Conservation (phyloP, 2,888 invertebrate genomes). For the Blastobasis lacticolella region DNA sequence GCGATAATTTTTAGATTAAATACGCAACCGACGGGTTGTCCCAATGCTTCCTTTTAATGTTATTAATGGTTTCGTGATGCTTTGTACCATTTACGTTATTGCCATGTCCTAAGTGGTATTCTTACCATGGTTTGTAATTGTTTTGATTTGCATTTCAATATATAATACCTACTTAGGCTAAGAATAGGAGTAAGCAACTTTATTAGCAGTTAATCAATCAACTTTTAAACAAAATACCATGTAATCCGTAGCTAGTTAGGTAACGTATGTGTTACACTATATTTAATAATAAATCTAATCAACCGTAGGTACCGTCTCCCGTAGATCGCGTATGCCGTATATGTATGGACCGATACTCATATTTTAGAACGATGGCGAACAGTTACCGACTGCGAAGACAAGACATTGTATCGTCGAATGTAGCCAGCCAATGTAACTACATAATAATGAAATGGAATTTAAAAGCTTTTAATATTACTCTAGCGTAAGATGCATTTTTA, state of each 20-base stretch:
- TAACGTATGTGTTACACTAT: conserved; percentile 35
- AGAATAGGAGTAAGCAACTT: conserved; percentile 51
- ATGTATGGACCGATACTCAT: conserved; percentile 11
- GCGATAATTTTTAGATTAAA: conserved; percentile 39
- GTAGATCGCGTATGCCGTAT: conserved; percentile 17
- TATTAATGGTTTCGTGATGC: conserved; percentile 46
- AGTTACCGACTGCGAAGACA: conserved; percentile 31
- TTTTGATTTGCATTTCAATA: conserved; percentile 59
- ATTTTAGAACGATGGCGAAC: conserved; percentile 19
- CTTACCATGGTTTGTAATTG: conserved; percentile 38
- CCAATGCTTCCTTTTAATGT: conserved; percentile 66
- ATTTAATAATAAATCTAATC: conserved; percentile 41
- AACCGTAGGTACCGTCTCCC: conserved; percentile 23
- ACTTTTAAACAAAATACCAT: conserved; percentile 56
- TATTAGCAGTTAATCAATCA: conserved; percentile 53
- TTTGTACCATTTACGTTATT: conserved; percentile 59
- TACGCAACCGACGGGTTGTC: conserved; percentile 29
- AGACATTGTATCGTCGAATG: conserved; percentile 16
- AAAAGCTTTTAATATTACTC: conserved; percentile 48
- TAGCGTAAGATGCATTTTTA: conserved; percentile 65
- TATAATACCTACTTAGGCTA: conserved; percentile 46
- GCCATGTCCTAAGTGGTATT: conserved; percentile 42
- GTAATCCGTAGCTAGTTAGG: conserved; percentile 58
- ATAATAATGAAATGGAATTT: conserved; percentile 34
- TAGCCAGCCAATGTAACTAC: conserved; percentile 14